phyloP scores from a whole-genome alignment of 2,888 invertebrate genomes.

The Cryptus armator region DNA sequence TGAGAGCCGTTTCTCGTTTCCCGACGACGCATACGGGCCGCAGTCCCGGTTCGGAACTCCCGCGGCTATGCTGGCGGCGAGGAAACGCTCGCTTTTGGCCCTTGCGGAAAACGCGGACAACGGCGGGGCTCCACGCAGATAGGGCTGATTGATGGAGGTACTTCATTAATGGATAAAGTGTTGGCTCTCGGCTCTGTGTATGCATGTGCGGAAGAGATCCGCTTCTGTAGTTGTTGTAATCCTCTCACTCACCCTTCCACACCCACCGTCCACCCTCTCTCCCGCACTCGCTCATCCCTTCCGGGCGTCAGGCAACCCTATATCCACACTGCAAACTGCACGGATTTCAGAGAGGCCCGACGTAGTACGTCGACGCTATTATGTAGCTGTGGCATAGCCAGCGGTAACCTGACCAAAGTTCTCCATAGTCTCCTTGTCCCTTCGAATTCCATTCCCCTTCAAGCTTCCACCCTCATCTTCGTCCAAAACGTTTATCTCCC shows the following conservation, averaged over 20 bases:
- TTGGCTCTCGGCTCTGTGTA: constrained; percentile 59
- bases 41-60: constrained; percentile 26
- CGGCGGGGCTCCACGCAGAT: constrained; percentile 66
- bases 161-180: constrained; percentile 78
- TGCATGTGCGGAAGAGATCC: constrained; percentile 35
- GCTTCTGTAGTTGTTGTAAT: constrained; percentile 63
- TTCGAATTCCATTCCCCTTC: constrained; percentile 27
- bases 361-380: constrained; percentile 16
- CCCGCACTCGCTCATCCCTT: constrained; percentile 48
- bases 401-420: constrained; percentile 47
- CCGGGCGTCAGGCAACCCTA: constrained; percentile 54
- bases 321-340: constrained; percentile 66
- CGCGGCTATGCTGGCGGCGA: constrained; percentile 21
- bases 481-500: constrained; percentile 9
- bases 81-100: constrained; percentile 59
- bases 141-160: constrained; percentile 75
- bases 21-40: constrained; percentile 18
- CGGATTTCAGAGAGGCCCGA: constrained; percentile 54
- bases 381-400: constrained; percentile 6
- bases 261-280: constrained; percentile 32
- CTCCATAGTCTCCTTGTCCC: constrained; percentile 25
- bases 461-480: constrained; percentile 14
- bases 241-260: constrained; percentile 48
- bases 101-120: constrained; percentile 67
- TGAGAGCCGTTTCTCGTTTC: constrained; percentile 33